phyloP scores from a whole-genome alignment of 2,797 vertebrate species.

The Carapus acus region DNA sequence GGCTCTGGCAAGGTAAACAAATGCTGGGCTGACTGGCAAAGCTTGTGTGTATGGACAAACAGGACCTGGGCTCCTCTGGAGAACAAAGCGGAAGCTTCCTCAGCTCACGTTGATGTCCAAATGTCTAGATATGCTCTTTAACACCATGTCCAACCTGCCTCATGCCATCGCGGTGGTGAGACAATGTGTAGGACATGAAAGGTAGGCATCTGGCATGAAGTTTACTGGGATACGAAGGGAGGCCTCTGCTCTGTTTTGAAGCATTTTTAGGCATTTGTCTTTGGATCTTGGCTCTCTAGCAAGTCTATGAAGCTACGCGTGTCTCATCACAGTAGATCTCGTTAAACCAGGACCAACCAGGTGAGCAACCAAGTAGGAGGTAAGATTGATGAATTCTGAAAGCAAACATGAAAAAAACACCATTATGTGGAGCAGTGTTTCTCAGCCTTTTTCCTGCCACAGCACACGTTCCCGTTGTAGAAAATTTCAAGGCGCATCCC shows the following conservation, averaged over 20 bases:
- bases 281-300: constrained; percentile 61
- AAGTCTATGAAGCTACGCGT: constrained; percentile 24
- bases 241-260: constrained; percentile 44
- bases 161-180: constrained; percentile 49
- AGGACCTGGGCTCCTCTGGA: constrained; percentile 19
- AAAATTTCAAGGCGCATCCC: too few species aligned
- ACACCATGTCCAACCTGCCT: constrained; percentile 43
- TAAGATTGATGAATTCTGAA: too few species aligned
- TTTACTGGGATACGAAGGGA: constrained; percentile 36
- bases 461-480: too few species aligned
- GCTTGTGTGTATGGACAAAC: constrained; percentile 44
- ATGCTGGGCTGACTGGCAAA: constrained; percentile 26
- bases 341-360: too few species aligned
- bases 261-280: constrained; percentile 62
- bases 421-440: too few species aligned
- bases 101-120: constrained; percentile 52
- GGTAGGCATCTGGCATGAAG: constrained; percentile 49
- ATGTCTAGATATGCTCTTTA: constrained; percentile 53
- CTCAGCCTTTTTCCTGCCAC: too few species aligned
- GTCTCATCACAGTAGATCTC: too few species aligned
- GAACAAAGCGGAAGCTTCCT: constrained; percentile 37
- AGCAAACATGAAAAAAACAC: constrained; percentile 25
- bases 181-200: constrained; percentile 61
- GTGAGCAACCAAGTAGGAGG: constrained; percentile 37
- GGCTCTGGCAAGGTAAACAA: constrained; percentile 35